A percentile compares a stretch with the other conserved stretches of the same genome.
Evolutionary conservation across 1,140 invertebrate genomes (phyloP).

Genomic region (Diachasma alloeum): DNA sequence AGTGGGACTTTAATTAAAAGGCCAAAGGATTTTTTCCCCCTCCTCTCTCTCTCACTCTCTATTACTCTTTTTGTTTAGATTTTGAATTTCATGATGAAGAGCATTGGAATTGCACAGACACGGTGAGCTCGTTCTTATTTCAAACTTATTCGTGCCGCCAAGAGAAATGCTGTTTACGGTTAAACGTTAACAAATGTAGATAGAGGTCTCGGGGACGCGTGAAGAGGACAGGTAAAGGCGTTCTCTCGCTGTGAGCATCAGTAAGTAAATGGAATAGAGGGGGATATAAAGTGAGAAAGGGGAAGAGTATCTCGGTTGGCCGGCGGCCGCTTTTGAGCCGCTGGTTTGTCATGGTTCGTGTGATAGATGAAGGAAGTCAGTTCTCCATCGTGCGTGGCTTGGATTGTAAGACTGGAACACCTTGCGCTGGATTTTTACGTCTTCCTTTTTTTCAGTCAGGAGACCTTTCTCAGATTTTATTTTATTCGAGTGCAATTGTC

Average conservation of each 20-base stretch:
- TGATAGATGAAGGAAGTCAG: conserved; percentile 60
- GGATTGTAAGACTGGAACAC: conserved; percentile 4
- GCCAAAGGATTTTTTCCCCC: conserved; percentile 33
- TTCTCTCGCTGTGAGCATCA: conserved; percentile 23
- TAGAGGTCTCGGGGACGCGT: conserved; percentile 39
- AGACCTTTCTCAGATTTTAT: no score
- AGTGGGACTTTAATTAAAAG: conserved; percentile 28
- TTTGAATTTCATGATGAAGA: conserved; percentile 3
- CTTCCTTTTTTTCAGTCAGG: background rate
- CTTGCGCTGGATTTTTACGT: conserved; percentile 10
- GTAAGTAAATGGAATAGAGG: conserved; percentile 42
- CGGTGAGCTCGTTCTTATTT: conserved; percentile 33
- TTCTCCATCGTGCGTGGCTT: background rate
- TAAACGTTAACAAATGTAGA: conserved; percentile 63
- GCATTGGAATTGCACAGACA: conserved; percentile 17
- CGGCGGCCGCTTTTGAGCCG: conserved; percentile 52
- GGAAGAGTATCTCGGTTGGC: conserved; percentile 5
- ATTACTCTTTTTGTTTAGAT: conserved; percentile 20
- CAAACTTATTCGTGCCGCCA: conserved; percentile 36
- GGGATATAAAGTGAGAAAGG: conserved; percentile 33
- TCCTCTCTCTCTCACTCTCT: conserved; percentile 12
- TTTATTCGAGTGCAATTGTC: no score
- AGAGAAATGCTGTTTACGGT: conserved; percentile 61
- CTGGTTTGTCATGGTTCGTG: conserved; percentile 62
- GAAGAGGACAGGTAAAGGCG: conserved; percentile 51